These are phyloP conservation scores for Nibea coibor DNA, from an alignment of 2,113 vertebrate species.

Conservation along the genomic window DNA sequence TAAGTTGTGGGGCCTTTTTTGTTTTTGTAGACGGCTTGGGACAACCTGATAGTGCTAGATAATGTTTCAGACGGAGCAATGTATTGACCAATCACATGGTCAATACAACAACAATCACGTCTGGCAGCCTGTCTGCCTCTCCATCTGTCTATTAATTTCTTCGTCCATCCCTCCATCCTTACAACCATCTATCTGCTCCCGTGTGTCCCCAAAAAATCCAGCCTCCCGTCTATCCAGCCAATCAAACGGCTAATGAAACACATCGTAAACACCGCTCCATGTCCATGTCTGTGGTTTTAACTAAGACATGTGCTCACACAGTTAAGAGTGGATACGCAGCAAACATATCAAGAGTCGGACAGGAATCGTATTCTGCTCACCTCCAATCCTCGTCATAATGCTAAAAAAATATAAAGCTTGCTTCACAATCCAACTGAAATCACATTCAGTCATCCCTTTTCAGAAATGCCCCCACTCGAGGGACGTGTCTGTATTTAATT, in stretches of 20 bases:
- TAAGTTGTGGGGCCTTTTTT: neutral
- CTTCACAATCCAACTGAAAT: neutral
- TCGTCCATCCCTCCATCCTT: neutral
- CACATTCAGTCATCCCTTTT: neutral
- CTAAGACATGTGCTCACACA: neutral
- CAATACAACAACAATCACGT: conserved; percentile 58
- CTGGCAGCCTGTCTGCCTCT: conserved; percentile 51
- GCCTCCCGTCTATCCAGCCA: neutral
- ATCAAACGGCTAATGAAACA: neutral
- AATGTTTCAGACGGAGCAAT: conserved; percentile 54
- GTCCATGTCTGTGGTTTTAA: neutral
- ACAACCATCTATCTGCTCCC: neutral
- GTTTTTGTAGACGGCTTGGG: conserved; percentile 30
- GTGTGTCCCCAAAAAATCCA: neutral
- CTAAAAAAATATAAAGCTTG: neutral
- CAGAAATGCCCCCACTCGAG: neutral
- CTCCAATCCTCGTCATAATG: neutral
- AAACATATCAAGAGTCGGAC: neutral
- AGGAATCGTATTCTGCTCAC: neutral
- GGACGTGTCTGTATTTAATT: neutral
- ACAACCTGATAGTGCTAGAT: conserved; percentile 55
- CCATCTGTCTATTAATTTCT: conserved; percentile 34
- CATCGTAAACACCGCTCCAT: neutral
- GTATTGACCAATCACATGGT: conserved; percentile 63
- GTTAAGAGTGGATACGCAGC: neutral